Conservation (phyloP, 2,888 invertebrate genomes). For the Drosophila nigritarsus region DNA sequence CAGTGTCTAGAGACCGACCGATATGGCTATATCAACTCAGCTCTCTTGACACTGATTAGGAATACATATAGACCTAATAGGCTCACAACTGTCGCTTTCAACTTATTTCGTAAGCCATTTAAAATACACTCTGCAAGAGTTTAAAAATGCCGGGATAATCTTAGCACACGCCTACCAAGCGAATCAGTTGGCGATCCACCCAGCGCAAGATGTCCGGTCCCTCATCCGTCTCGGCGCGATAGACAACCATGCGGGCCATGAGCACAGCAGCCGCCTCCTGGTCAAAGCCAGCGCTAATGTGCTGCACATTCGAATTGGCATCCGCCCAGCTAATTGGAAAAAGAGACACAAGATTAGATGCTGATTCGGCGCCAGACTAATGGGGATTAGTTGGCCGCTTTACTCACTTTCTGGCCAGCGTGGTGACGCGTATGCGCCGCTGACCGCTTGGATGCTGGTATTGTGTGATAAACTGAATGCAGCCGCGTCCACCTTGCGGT, state of each 20-base stretch:
- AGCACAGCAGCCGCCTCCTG: conserved; percentile 99
- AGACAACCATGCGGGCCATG: conserved; percentile 98
- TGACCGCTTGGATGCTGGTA: conserved; percentile 99
- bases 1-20: neutral
- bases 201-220: conserved; percentile 99
- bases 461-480: conserved; percentile 98
- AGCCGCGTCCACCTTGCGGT: conserved; percentile 98
- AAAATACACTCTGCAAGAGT: neutral
- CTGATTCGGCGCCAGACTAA: neutral
- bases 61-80: neutral
- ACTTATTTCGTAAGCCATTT: neutral
- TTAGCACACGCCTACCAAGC: conserved; percentile 89
- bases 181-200: conserved; percentile 98
- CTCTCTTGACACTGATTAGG: neutral
- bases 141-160: neutral
- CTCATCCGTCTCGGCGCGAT: conserved; percentile 97
- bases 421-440: conserved; percentile 97
- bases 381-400: no score
- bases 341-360: neutral
- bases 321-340: conserved; percentile 92
- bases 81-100: neutral
- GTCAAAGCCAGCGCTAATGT: conserved; percentile 97
- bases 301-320: conserved; percentile 94
- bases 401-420: conserved; percentile 95
- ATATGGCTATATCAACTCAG: neutral